Evolutionary conservation across 92 coral and sea anemone species (phyloP).

Genomic region (Diadumene lineata): DNA sequence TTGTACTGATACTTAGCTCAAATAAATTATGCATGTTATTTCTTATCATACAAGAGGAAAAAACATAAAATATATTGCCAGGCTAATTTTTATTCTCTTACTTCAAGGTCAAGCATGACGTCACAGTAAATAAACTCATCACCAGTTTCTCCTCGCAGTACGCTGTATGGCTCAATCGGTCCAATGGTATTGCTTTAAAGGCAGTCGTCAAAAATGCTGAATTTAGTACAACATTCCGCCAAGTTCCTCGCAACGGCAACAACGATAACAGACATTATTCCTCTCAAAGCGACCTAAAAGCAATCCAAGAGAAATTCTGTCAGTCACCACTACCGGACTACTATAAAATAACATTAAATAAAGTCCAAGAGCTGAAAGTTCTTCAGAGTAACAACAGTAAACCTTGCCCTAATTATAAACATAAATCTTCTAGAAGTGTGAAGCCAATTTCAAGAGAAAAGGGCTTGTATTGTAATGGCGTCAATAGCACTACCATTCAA

Average conservation of each 20-base stretch:
- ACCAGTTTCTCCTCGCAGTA: slow-evolving; percentile 36
- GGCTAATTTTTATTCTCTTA: too few relatives aligned
- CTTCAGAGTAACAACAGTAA: slow-evolving; percentile 24
- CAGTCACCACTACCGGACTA: slow-evolving; percentile 61
- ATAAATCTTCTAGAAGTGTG: background rate
- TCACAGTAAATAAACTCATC: slow-evolving; percentile 32
- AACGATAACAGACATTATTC: slow-evolving; percentile 51
- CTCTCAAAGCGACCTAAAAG: background rate
- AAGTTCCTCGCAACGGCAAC: slow-evolving; percentile 38
- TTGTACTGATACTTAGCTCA: too few relatives aligned
- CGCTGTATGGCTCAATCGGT: slow-evolving; percentile 66
- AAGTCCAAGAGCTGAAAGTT: slow-evolving; percentile 40
- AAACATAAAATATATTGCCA: too few relatives aligned
- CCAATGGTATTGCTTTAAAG: slow-evolving; percentile 61
- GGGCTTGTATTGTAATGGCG: slow-evolving; percentile 60
- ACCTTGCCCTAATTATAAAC: slow-evolving; percentile 68
- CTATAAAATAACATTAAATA: slow-evolving; percentile 33
- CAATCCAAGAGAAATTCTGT: slow-evolving; percentile 42
- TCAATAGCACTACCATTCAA: slow-evolving; percentile 46
- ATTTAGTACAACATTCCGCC: slow-evolving; percentile 67
- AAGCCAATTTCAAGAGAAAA: slow-evolving; percentile 28
- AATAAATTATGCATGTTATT: too few relatives aligned
- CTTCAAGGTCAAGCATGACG: slow-evolving; percentile 50
- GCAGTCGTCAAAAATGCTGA: slow-evolving; percentile 46
- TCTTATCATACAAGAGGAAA: too few relatives aligned